A percentile compares a stretch with the other conserved stretches of the same genome.
phyloP scores from a whole-genome alignment of 2,797 vertebrate species.

The Trachops cirrhosus region DNA sequence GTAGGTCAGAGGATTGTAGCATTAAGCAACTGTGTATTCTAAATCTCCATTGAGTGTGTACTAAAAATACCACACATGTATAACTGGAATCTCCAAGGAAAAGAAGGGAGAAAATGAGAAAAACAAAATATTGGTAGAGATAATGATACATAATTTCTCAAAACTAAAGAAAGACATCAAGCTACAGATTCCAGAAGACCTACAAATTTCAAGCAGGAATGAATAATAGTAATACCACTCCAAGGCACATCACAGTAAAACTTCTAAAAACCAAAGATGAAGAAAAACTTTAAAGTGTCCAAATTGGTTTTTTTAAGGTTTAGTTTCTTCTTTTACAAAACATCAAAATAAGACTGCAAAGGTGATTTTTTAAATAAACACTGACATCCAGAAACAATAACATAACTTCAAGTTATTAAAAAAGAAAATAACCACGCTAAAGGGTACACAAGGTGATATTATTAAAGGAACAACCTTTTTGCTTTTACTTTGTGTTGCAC shows the following conservation, averaged over 20 bases:
- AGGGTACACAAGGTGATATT: background rate
- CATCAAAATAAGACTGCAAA: background rate
- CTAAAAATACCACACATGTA: background rate
- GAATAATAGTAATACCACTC: background rate
- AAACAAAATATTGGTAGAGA: background rate
- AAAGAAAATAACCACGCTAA: background rate
- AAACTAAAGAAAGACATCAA: background rate
- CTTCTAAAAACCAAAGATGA: background rate
- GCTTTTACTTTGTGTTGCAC: background rate
- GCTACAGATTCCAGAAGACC: background rate
- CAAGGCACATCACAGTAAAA: background rate
- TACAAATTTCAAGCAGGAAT: background rate
- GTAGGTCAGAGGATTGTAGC: background rate
- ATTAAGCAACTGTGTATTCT: background rate
- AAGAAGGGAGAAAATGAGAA: background rate
- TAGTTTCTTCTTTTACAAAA: background rate
- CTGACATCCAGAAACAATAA: background rate
- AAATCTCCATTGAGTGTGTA: background rate
- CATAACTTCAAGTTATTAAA: background rate
- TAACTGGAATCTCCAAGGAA: background rate
- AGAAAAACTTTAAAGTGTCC: background rate
- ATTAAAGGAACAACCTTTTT: background rate
- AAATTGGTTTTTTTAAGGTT: background rate
- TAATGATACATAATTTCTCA: background rate
- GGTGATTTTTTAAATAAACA: background rate